A percentile compares a stretch with the other conserved stretches of the same genome.
Conservation (phyloP, 1,140 invertebrate genomes). For the Patella vulgata region DNA sequence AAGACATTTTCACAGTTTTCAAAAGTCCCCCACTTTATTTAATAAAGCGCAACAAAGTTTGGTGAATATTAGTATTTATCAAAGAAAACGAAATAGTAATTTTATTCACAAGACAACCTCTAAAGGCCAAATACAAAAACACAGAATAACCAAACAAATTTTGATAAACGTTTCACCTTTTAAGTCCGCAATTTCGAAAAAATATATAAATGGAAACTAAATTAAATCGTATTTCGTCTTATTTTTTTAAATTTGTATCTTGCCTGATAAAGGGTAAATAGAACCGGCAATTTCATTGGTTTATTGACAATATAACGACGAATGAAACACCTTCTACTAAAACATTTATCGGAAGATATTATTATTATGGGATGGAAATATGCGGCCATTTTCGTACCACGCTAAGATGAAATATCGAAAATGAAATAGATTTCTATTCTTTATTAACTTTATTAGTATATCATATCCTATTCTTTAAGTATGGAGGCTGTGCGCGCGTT, state of each 20-base stretch:
- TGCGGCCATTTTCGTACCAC: constrained; percentile 30
- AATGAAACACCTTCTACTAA: constrained; percentile 35
- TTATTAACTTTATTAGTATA: neutral
- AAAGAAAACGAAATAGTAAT: too few relatives aligned
- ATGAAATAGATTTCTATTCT: constrained; percentile 48
- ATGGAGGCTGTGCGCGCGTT: constrained; percentile 63
- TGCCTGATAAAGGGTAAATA: neutral
- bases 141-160: too few relatives aligned
- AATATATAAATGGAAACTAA: too few relatives aligned
- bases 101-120: too few relatives aligned
- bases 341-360: constrained; percentile 5
- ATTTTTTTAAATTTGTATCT: constrained; percentile 3
- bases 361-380: constrained; percentile 35
- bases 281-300: constrained; percentile 20
- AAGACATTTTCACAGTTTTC: too few relatives aligned
- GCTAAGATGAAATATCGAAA: constrained; percentile 38
- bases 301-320: constrained; percentile 12
- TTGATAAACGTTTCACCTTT: too few relatives aligned
- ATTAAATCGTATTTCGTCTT: too few relatives aligned
- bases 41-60: too few relatives aligned
- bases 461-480: neutral
- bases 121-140: too few relatives aligned
- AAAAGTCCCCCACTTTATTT: too few relatives aligned
- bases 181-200: too few relatives aligned
- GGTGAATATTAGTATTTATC: too few relatives aligned